Conservation (phyloP, 2,113 vertebrate genomes). For the Paralichthys olivaceus region DNA sequence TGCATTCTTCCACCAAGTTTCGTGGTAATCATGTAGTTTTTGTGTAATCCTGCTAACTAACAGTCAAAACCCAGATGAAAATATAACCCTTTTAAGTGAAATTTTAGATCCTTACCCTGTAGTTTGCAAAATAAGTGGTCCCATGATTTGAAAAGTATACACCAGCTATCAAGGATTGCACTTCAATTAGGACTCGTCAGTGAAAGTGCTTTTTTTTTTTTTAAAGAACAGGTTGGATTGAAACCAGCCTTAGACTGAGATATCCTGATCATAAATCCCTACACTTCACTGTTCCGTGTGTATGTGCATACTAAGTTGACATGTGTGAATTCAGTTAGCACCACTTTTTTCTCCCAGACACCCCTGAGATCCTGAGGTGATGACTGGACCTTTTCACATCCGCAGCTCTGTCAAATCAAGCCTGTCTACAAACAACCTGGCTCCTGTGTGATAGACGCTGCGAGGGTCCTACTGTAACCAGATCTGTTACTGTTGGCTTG, state of each 20-base stretch:
- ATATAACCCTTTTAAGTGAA: too few relatives aligned
- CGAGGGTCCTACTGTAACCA: constrained; percentile 36
- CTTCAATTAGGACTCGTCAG: too few relatives aligned
- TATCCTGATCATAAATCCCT: neutral
- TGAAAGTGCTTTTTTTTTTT: too few relatives aligned
- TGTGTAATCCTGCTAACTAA: too few relatives aligned
- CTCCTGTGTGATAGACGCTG: constrained; percentile 34
- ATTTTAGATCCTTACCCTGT: too few relatives aligned
- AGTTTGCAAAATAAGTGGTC: too few relatives aligned
- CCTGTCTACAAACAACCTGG: constrained; percentile 36
- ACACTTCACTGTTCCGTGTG: neutral
- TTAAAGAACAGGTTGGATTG: too few relatives aligned
- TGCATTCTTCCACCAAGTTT: too few relatives aligned
- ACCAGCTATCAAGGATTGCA: too few relatives aligned
- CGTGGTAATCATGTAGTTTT: too few relatives aligned
- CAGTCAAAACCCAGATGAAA: too few relatives aligned
- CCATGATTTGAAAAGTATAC: too few relatives aligned
- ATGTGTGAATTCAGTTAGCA: constrained; percentile 49
- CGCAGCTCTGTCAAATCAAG: constrained; percentile 43
- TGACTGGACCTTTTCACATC: constrained; percentile 50
- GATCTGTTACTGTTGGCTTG: constrained; percentile 57
- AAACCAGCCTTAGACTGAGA: neutral
- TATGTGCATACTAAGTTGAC: constrained; percentile 1
- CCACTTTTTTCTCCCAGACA: constrained; percentile 34
- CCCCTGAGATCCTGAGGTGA: constrained; percentile 54